phyloP scores from a whole-genome alignment of 2,888 invertebrate genomes.

The Epinotia nisella region DNA sequence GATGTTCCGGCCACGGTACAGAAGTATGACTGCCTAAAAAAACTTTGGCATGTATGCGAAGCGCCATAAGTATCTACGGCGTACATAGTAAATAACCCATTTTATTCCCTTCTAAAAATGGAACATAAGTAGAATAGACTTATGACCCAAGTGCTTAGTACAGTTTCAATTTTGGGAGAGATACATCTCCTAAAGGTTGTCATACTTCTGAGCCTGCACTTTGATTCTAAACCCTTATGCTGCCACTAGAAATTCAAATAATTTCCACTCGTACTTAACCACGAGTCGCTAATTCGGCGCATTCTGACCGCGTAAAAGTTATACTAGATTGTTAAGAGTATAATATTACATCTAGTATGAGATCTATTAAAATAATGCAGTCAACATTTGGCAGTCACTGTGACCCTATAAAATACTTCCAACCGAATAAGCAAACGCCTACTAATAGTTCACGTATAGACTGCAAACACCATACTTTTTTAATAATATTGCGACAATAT shows the following conservation, averaged over 20 bases:
- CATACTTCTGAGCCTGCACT: not conserved
- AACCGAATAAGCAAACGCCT: not conserved
- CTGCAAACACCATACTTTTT: conserved; percentile 30
- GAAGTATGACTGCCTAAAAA: conserved; percentile 1
- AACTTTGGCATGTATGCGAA: not conserved
- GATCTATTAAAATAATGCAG: conserved; percentile 41
- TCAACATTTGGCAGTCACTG: conserved; percentile 36
- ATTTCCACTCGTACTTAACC: not conserved
- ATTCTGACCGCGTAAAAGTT: not conserved
- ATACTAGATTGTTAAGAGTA: conserved; percentile 35
- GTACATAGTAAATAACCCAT: not conserved
- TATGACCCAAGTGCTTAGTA: not conserved
- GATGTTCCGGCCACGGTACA: not conserved
- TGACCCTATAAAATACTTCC: conserved; percentile 21
- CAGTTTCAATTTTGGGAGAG: not conserved
- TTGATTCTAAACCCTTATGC: not conserved
- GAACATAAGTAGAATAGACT: not conserved
- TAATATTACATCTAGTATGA: conserved; percentile 38
- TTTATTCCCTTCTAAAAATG: not conserved
- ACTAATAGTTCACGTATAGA: conserved; percentile 3
- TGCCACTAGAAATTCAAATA: conserved; percentile 2
- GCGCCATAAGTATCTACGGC: not conserved
- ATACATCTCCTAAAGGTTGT: not conserved
- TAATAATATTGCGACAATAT: conserved; percentile 35
- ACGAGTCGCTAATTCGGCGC: not conserved